Evolutionary conservation across 2,797 vertebrate genomes (phyloP).

Genomic region (Syngnathus rostellatus): DNA sequence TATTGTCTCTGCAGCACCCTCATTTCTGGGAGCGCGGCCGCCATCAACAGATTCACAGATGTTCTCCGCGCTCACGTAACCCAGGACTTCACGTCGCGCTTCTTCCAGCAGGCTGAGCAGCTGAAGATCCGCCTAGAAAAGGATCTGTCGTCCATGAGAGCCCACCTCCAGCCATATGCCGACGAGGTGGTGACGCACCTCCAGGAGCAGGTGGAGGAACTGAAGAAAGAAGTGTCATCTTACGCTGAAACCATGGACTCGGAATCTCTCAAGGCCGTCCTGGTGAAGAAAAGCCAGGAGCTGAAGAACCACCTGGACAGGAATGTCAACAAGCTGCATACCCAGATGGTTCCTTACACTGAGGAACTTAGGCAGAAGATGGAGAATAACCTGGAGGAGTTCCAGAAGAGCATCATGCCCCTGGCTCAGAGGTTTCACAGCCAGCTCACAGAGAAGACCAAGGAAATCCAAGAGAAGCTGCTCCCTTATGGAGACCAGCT

Average conservation of each 20-base stretch:
- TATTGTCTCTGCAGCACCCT: conserved; percentile 37
- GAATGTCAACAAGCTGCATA: conserved; percentile 45
- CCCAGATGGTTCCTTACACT: conserved; percentile 52
- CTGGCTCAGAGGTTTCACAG: conserved; percentile 46
- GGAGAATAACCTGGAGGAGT: conserved; percentile 56
- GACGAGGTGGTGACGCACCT: conserved; percentile 39
- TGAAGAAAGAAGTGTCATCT: conserved; percentile 37
- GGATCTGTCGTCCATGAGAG: conserved; percentile 34
- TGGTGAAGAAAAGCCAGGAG: conserved; percentile 56
- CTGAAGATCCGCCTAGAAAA: conserved; percentile 50
- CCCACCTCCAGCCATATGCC: conserved; percentile 36
- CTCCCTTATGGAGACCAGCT: conserved; percentile 54
- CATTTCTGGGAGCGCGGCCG: conserved; percentile 48
- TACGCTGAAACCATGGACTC: conserved; percentile 47
- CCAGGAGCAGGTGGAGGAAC: conserved; percentile 47
- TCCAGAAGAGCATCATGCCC: conserved; percentile 49
- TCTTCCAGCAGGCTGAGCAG: conserved; percentile 52
- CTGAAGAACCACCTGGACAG: conserved; percentile 50
- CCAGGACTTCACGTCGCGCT: conserved; percentile 40
- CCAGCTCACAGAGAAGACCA: conserved; percentile 45
- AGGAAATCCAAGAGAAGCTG: conserved; percentile 59
- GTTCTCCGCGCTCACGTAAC: conserved; percentile 39
- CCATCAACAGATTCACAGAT: conserved; percentile 32
- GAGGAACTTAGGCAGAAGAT: conserved; percentile 62
- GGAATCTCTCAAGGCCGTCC: conserved; percentile 42